Evolutionary conservation across 2,888 invertebrate genomes (phyloP).

Genomic region (Sialis lutaria): DNA sequence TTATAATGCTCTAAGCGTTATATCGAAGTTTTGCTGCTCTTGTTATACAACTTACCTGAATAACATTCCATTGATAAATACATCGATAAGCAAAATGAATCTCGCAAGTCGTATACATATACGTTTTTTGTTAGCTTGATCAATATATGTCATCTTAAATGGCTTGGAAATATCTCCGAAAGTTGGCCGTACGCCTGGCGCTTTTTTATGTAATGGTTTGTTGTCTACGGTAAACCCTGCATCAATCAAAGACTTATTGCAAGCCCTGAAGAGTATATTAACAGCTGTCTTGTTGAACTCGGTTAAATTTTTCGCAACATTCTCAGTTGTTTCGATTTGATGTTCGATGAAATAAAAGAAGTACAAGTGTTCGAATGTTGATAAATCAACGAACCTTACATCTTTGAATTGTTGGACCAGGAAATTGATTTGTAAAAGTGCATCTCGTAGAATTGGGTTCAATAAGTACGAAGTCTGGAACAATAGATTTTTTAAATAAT

Average conservation of each 20-base stretch:
- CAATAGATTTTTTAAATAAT: slow-evolving; percentile 30
- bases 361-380: slow-evolving; percentile 28
- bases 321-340: no score
- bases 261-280: slow-evolving; percentile 47
- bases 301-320: slow-evolving; percentile 15
- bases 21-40: no score
- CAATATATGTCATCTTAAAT: slow-evolving; percentile 69
- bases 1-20: no score
- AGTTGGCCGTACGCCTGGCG: slow-evolving; percentile 21
- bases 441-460: slow-evolving; percentile 51
- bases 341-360: slow-evolving; percentile 47
- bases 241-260: slow-evolving; percentile 52
- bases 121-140: slow-evolving; percentile 67
- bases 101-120: slow-evolving; percentile 35
- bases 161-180: slow-evolving; percentile 8
- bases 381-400: slow-evolving; percentile 41
- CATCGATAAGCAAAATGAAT: no score
- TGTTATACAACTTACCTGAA: no score
- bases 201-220: slow-evolving; percentile 20
- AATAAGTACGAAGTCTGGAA: slow-evolving; percentile 54
- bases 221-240: slow-evolving; percentile 71
- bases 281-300: slow-evolving; percentile 33
- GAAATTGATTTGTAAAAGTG: slow-evolving; percentile 34
- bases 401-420: slow-evolving; percentile 26
- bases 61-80: no score